Evolutionary conservation across 2,113 vertebrate species (phyloP), one percentile per base, ranked within the genome.

Genomic region (Mystacornis crossleyi): DNA sequence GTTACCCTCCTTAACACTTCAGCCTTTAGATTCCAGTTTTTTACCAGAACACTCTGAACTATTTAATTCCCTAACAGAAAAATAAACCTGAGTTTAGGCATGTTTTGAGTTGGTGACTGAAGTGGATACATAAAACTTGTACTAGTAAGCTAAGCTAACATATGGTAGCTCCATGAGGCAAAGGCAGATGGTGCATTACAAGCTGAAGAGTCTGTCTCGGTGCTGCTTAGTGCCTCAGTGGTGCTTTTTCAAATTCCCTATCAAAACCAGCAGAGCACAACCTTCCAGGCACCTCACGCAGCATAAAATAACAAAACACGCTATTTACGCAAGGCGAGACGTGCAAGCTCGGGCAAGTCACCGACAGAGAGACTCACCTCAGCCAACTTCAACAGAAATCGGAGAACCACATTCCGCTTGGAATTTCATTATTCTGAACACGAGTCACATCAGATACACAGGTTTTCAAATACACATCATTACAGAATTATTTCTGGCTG

Each of bases 381-480:
- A 28, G 86, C 50, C 93, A 92, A 88, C 20, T 86, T 53, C 86
- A 95, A 82, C 55, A 88, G 75, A 81, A 97, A 94, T 82, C 80
- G 92, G 71, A 97, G 74, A 83, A 73, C 38, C 45, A 70, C 33
- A 43, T 71, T 92, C 43, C 88, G 86, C 91, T 89, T 96, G 97
- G 97, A 98, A 98, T 98, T 96, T 96, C 97, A 97, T 98, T 98
- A 98, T 96, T 94, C 93, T 86, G 81, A 96, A 89, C 80, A 92
- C 72, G 89, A 98, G 95, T 98, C 96, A 96, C 95, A 97, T 98
- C 96, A 98, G 92, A 93, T 80, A 91, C 57, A 45, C 20, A 57
- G 60, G 60, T 79, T 90, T 83, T 81, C 50, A 97, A 95, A 97
- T 45, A 69, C 43, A 42, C n/a, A 57, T 83, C 93, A 62, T 65